Evolutionary conservation across 1,140 invertebrate genomes (phyloP), one percentile per base, ranked within the genome.

Genomic region (Drosophila cardini): DNA sequence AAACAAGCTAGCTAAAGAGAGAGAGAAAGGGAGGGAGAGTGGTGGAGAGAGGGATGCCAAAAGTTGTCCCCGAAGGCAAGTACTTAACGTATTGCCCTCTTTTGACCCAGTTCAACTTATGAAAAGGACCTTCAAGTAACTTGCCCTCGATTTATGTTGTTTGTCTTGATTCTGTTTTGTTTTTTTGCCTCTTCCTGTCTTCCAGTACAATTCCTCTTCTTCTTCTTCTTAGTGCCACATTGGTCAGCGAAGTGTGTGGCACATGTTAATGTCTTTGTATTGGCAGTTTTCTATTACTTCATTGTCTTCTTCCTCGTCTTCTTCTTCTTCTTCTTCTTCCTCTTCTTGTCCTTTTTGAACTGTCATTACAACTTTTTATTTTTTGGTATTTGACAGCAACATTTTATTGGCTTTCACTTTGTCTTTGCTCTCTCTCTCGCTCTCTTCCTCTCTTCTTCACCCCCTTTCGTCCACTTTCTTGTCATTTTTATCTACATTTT

Each of bases 191-290:
- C 21, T 46, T 15, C 50, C 18, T 58, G 53, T 30, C 42, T 60
- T 73, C 50, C 48, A n/a, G n/a, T n/a, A n/a, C 43, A 40, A 16
- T 16, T 55, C 26, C 18, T 5, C 21, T 26, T 26, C 21, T 26
- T 26, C 4, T 5, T 3, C 21, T 26, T 1, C 21, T 26, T 26
- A 4, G 21, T 50, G 57, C 15, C 55, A 34, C 30, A 21, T 11
- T 34, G 61, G 61, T 68, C 64, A 57, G 42, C 53, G 40, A 53
- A 63, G 48, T 63, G 62, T 67, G 62, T 16, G 72, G 50, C 72
- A 75, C 67, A 75, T 76, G 73, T 56, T 72, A 65, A 72, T 76
- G 73, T 65, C 68, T 58, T 53, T 64, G 53, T 71, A 58, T 75
- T 63, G 65, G 57, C 67, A 58, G 65, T 40, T 61, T 26, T 10